Conservation (phyloP, 2,797 vertebrate genomes). For the Tarsius wallacei region DNA sequence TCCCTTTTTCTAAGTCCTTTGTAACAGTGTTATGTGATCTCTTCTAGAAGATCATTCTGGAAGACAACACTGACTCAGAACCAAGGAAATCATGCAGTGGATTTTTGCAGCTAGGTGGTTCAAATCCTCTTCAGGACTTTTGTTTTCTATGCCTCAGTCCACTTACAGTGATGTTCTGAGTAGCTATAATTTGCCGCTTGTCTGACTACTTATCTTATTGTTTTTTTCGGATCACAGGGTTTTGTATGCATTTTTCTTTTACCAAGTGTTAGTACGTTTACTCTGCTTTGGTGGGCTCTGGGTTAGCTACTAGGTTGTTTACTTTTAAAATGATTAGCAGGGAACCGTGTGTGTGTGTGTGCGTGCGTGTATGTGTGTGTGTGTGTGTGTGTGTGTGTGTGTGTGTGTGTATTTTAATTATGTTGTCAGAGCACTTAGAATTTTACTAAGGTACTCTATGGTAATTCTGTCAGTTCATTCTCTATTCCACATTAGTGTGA, state of each 20-base stretch:
- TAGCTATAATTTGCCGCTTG: constrained; percentile 37
- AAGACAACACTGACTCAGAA: background rate
- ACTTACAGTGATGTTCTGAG: constrained; percentile 22
- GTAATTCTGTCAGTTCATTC: background rate
- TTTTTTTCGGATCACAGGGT: background rate
- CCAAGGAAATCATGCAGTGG: background rate
- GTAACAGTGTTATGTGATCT: background rate
- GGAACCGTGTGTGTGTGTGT: too few species aligned
- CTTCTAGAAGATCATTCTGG: constrained; percentile 22
- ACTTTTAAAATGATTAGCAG: background rate
- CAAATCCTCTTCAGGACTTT: background rate
- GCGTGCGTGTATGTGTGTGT: background rate
- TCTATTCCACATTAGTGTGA: background rate
- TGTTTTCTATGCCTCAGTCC: constrained; percentile 46
- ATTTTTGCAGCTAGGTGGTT: constrained; percentile 2
- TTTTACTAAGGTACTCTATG: background rate
- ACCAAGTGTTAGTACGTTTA: background rate
- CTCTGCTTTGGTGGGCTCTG: background rate
- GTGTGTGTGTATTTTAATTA: background rate
- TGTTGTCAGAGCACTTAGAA: constrained; percentile 10
- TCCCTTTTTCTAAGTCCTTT: background rate
- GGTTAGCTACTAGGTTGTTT: background rate
- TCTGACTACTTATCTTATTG: constrained; percentile 11
- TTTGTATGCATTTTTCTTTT: background rate
- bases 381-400: background rate